phyloP scores from a whole-genome alignment of 2,113 vertebrate species.

The Grallaria varia region DNA sequence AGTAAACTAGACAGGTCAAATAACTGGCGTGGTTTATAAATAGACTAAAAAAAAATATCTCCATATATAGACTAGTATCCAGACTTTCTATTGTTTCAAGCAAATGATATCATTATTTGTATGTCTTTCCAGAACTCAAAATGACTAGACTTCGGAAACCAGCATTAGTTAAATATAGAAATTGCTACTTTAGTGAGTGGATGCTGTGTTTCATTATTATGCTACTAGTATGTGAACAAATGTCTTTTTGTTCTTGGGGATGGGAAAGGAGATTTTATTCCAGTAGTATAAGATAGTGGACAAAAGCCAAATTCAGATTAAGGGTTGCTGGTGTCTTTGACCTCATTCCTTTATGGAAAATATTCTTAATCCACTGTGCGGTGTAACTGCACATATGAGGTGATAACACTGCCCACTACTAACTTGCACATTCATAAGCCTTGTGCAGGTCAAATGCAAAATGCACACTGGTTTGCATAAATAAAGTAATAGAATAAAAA shows the following conservation, averaged over 20 bases:
- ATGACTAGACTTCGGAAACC: slow-evolving; percentile 49
- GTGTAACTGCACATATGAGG: neutral
- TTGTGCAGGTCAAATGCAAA: neutral
- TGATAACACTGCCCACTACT: neutral
- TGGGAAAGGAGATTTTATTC: slow-evolving; percentile 24
- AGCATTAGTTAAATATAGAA: slow-evolving; percentile 62
- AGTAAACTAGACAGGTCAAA: slow-evolving; percentile 67
- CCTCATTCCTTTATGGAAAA: neutral
- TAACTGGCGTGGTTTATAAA: slow-evolving; percentile 62
- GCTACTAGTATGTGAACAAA: slow-evolving; percentile 52
- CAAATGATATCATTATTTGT: slow-evolving; percentile 67
- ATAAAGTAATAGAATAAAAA: neutral
- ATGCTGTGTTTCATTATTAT: slow-evolving; percentile 48
- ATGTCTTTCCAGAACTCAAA: slow-evolving; percentile 61
- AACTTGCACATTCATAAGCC: neutral
- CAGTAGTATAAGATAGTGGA: slow-evolving; percentile 25
- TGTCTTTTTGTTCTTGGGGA: slow-evolving; percentile 48
- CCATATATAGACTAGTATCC: slow-evolving; percentile 69
- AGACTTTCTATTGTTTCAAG: slow-evolving; percentile 72
- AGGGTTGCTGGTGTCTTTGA: neutral
- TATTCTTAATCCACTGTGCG: neutral
- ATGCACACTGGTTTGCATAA: neutral
- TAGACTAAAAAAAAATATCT: slow-evolving; percentile 53
- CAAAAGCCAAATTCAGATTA: slow-evolving; percentile 28
- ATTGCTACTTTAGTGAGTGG: slow-evolving; percentile 35